Evolutionary conservation across 1,140 invertebrate genomes (phyloP).

Genomic region (Sarcophaga bullata): DNA sequence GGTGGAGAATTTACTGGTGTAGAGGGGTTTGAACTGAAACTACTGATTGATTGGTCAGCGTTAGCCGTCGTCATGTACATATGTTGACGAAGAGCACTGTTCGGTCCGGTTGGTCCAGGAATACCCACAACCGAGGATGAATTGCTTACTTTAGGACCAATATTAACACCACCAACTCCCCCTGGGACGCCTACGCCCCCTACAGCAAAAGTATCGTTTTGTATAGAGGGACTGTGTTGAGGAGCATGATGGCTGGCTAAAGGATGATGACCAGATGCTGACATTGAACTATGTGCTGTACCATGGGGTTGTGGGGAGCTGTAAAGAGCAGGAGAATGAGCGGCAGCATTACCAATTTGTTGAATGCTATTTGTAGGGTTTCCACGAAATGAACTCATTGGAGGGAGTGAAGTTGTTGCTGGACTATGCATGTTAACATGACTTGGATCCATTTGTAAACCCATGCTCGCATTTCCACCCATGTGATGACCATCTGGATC

Average conservation of each 20-base stretch:
- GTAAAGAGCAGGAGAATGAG: constrained; percentile 58
- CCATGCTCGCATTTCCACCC: constrained; percentile 45
- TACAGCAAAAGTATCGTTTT: constrained; percentile 77
- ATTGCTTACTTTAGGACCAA: constrained; percentile 38
- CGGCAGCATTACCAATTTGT: constrained; percentile 50
- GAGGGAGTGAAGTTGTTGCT: constrained; percentile 79
- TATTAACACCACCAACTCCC: constrained; percentile 50
- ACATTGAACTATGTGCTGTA: constrained; percentile 60
- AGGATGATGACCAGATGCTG: constrained; percentile 68
- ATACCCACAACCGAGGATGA: constrained; percentile 20
- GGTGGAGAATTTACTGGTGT: constrained; percentile 88
- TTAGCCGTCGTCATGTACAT: constrained; percentile 59
- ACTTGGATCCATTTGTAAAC: constrained; percentile 50
- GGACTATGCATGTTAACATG: constrained; percentile 60
- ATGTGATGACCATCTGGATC: constrained; percentile 52
- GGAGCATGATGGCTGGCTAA: constrained; percentile 65
- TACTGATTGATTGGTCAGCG: constrained; percentile 86
- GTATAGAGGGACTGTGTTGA: constrained; percentile 66
- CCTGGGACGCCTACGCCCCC: constrained; percentile 69
- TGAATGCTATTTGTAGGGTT: constrained; percentile 70
- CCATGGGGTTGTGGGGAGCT: constrained; percentile 67
- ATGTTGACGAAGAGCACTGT: constrained; percentile 65
- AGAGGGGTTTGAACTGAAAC: constrained; percentile 91
- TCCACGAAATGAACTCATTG: constrained; percentile 91
- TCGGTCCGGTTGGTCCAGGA: constrained; percentile 71